A percentile compares a stretch with the other conserved stretches of the same genome.
Conservation (phyloP, 2,888 invertebrate species). For the Temnothorax ravouxi region DNA sequence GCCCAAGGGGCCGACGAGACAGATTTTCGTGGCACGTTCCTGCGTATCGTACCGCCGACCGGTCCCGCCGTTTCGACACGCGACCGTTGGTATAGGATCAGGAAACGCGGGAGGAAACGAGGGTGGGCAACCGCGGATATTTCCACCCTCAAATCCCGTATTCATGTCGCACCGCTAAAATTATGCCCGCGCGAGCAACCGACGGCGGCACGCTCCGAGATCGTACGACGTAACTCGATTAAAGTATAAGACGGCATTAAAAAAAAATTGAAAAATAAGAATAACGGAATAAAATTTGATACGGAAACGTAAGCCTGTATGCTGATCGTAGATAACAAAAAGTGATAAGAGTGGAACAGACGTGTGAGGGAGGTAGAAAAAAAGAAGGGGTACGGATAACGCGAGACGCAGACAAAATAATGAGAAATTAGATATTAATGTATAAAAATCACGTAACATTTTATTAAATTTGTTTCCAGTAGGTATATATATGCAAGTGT, state of each 20-base stretch:
- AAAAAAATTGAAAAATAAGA: constrained; percentile 3
- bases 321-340: neutral
- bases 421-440: constrained; percentile 77
- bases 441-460: constrained; percentile 84
- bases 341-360: constrained; percentile 25
- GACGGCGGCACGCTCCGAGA: neutral
- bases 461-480: constrained; percentile 81
- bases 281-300: constrained; percentile 23
- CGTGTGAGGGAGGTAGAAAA: constrained; percentile 53
- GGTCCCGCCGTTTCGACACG: constrained; percentile 67
- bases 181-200: constrained; percentile 22
- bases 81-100: constrained; percentile 55
- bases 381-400: constrained; percentile 35
- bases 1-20: constrained; percentile 58
- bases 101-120: neutral
- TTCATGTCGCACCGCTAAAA: constrained; percentile 33
- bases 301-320: neutral
- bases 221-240: neutral
- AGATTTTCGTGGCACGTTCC: constrained; percentile 74
- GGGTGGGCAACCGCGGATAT: neutral
- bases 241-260: neutral
- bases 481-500: constrained; percentile 71
- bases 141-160: neutral
- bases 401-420: constrained; percentile 63
- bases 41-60: constrained; percentile 63